Base-by-base conservation (phyloP, 2,888 invertebrate genomes). In the Neuroscelio doddi region DNA sequence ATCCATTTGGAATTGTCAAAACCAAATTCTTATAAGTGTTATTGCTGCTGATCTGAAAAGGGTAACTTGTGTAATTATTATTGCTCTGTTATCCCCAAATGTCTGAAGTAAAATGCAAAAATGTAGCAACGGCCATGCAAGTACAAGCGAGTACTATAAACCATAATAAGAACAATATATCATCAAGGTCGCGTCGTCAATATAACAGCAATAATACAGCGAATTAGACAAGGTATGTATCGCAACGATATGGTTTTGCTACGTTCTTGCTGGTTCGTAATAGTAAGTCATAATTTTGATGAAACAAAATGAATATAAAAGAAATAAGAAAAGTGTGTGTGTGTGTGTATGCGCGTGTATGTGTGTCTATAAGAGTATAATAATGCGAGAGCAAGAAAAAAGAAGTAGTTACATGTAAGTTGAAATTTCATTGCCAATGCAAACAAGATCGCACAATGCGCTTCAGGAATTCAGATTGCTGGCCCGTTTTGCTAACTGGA, bases 1-100 rank as follows among this genome's bases (percentile, higher is more conserved):
- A n/a, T n/a, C n/a, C n/a, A n/a, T n/a, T n/a, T n/a, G n/a, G n/a
- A n/a, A n/a, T n/a, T n/a, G n/a, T n/a, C n/a, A n/a, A n/a, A n/a
- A n/a, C n/a, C n/a, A n/a, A n/a, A n/a, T n/a, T n/a, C n/a, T n/a
- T n/a, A n/a, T n/a, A n/a, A n/a, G n/a, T n/a, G n/a, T n/a, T n/a
- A n/a, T n/a, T n/a, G n/a, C n/a, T n/a, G n/a, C 52, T 64, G 57
- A 49, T 58, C 58, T 49, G 53, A 52, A 50, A 64, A 64, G 64
- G 62, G 62, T 62, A 46, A 39, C n/a, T 51, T n/a, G 51, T 21
- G 44, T 10, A 34, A 47, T 47, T 52, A 47, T 52, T 38, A 38
- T 38, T 42, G 46, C 42, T 36, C 38, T 39, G 49, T 57, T 63
- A 47, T 63, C 36, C 57, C n/a, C 3, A 57, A 36, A 41, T 21